Evolutionary conservation across 2,888 invertebrate species (phyloP).

Genomic region (Leptinotarsa peninsularis): DNA sequence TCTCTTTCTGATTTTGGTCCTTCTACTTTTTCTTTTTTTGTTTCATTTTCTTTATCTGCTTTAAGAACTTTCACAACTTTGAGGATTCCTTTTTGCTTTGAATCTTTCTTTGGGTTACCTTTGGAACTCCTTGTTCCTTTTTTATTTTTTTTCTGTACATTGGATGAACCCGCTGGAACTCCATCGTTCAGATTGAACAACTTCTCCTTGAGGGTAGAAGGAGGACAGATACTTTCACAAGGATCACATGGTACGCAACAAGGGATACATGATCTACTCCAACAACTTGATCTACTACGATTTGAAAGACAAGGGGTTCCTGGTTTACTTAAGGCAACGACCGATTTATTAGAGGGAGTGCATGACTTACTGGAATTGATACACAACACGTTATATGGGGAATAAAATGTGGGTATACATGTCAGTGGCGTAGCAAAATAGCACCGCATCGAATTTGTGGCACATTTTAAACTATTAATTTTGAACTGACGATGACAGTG

Average conservation of each 20-base stretch:
- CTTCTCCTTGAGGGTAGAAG: neutral
- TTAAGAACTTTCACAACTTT: neutral
- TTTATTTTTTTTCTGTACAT: neutral
- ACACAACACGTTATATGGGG: neutral
- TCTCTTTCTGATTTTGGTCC: neutral
- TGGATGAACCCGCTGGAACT: neutral
- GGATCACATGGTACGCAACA: neutral
- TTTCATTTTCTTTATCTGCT: neutral
- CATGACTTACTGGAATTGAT: constrained; percentile 5
- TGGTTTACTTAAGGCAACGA: neutral
- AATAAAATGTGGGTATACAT: neutral
- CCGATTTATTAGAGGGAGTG: neutral
- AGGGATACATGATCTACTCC: neutral
- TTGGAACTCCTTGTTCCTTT: neutral
- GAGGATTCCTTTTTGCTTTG: neutral
- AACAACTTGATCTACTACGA: neutral
- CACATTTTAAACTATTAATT: constrained; percentile 1
- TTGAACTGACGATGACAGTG: constrained; percentile 8
- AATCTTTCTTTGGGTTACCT: neutral
- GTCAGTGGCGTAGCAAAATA: constrained; percentile 7
- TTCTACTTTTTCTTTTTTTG: neutral
- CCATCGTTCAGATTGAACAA: neutral
- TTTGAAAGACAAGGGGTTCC: neutral
- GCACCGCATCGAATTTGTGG: constrained; percentile 12
- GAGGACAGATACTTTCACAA: neutral